A percentile compares a stretch with the other conserved stretches of the same genome.
phyloP scores from a whole-genome alignment of 2,797 vertebrate genomes.

The Smutsia gigantea region DNA sequence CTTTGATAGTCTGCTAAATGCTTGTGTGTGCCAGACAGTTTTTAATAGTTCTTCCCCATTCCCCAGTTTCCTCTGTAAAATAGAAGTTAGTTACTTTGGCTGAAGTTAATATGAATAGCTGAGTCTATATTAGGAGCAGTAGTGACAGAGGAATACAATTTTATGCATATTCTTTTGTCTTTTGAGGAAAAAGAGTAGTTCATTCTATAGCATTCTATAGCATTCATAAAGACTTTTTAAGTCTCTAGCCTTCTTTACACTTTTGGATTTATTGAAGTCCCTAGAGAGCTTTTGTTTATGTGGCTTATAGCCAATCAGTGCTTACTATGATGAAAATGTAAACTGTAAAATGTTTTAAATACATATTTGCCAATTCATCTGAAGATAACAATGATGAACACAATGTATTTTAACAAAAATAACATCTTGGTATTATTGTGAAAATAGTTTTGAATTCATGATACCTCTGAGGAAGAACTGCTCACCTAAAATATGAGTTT shows the following conservation, averaged over 20 bases:
- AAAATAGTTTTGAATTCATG: background rate
- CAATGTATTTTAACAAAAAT: background rate
- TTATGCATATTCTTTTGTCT: background rate
- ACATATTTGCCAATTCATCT: background rate
- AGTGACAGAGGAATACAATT: background rate
- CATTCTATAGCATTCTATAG: background rate
- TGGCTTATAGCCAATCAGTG: background rate
- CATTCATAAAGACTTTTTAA: background rate
- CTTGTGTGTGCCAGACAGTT: background rate
- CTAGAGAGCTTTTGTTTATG: background rate
- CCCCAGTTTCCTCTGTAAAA: background rate
- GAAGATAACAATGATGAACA: background rate
- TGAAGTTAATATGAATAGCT: background rate
- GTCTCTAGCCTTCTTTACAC: background rate
- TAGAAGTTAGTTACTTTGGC: background rate
- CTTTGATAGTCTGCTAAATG: background rate
- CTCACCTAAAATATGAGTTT: background rate
- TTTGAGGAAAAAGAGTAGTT: background rate
- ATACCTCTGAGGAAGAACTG: background rate
- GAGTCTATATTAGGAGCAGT: background rate
- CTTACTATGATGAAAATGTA: background rate
- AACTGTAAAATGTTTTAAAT: background rate
- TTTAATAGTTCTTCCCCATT: background rate
- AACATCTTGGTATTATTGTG: background rate
- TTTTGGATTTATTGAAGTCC: background rate